Conservation (phyloP, 1,140 invertebrate genomes). For the Episyrphus balteatus region DNA sequence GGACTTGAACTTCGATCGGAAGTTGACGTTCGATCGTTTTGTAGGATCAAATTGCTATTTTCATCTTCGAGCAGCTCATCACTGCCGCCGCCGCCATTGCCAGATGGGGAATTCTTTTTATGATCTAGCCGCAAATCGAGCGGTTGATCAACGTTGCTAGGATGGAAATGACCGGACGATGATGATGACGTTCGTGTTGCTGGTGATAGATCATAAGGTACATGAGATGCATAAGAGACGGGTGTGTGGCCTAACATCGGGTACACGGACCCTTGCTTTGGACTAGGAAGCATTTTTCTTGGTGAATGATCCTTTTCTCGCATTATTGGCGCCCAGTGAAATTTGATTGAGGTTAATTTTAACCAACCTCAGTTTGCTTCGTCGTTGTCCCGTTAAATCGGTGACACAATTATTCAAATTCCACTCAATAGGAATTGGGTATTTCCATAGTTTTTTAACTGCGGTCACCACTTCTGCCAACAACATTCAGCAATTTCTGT, state of each 20-base stretch:
- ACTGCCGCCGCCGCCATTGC: slow-evolving; percentile 24
- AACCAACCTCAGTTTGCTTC: too few species aligned
- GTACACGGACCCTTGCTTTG: slow-evolving; percentile 60
- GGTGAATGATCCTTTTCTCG: slow-evolving; percentile 70
- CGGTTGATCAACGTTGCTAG: slow-evolving; percentile 53
- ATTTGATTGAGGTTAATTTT: too few species aligned
- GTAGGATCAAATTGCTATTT: slow-evolving; percentile 54
- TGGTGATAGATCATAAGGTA: slow-evolving; percentile 38
- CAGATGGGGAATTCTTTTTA: slow-evolving; percentile 49
- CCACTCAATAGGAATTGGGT: too few species aligned
- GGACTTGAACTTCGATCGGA: not conserved
- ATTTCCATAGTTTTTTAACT: too few species aligned
- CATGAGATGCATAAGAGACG: slow-evolving; percentile 33
- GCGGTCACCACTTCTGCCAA: too few species aligned
- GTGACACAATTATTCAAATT: too few species aligned
- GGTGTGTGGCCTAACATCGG: slow-evolving; percentile 49
- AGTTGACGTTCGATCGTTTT: not conserved
- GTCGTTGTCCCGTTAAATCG: too few species aligned
- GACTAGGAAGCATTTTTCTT: slow-evolving; percentile 61
- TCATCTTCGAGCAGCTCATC: slow-evolving; percentile 54
- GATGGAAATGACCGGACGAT: slow-evolving; percentile 23
- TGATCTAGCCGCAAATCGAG: slow-evolving; percentile 71
- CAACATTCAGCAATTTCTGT: too few species aligned
- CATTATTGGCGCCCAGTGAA: slow-evolving; percentile 39
- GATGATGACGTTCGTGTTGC: slow-evolving; percentile 16